Evolutionary conservation across 2,888 invertebrate species (phyloP).

Genomic region (Seladonia tumulorum): DNA sequence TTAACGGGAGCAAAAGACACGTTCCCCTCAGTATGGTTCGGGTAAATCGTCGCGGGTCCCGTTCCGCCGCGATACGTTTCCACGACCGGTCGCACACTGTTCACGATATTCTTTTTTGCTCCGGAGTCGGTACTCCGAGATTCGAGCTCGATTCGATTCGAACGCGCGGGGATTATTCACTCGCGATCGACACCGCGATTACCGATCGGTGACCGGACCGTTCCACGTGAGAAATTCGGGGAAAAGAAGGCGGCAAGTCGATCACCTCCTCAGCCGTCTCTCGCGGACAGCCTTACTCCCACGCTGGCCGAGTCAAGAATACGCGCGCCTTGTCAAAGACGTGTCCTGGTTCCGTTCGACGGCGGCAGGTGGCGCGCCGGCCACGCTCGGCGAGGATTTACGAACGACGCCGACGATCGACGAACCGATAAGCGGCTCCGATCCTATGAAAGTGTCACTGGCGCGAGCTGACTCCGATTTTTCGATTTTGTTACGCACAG

Average conservation of each 20-base stretch:
- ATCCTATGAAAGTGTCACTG: background rate
- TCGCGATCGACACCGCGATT: constrained; percentile 20
- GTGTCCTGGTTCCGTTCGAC: constrained; percentile 48
- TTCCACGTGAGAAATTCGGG: background rate
- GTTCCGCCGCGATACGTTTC: constrained; percentile 44
- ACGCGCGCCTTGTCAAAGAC: constrained; percentile 78
- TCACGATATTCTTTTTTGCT: background rate
- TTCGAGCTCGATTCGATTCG: constrained; percentile 15
- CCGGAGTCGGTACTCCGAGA: background rate
- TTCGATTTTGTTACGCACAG: background rate
- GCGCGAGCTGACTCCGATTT: background rate
- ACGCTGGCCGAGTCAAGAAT: constrained; percentile 82
- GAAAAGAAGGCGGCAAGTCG: constrained; percentile 51
- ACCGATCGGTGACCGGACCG: background rate
- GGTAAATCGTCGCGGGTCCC: constrained; percentile 10
- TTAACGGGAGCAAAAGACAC: background rate
- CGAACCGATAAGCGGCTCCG: constrained; percentile 33
- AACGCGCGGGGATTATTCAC: constrained; percentile 18
- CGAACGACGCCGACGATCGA: constrained; percentile 57
- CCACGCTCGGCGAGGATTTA: constrained; percentile 43
- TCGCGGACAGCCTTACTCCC: constrained; percentile 79
- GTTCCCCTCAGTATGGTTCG: background rate
- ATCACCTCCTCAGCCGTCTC: constrained; percentile 73
- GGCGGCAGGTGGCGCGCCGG: constrained; percentile 49
- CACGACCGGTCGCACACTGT: constrained; percentile 31